Percentiles rank a stretch among this genome's conserved stretches.
Conservation (phyloP, 2,888 invertebrate species). For the Pomacea canaliculata region DNA sequence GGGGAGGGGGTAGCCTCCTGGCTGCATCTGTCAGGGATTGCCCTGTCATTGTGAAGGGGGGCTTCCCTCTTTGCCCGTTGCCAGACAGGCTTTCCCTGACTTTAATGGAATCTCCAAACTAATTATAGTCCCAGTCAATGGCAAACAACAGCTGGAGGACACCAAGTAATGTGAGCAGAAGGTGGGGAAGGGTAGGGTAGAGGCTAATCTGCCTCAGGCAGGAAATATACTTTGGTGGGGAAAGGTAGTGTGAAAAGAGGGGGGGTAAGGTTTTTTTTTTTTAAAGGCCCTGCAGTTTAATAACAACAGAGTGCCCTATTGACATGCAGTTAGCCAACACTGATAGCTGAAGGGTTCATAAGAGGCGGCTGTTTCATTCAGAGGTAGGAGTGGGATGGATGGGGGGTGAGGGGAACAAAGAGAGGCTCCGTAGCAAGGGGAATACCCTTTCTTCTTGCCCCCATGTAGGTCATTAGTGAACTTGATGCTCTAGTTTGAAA, state of each 20-base stretch:
- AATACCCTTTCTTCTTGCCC: too few relatives aligned
- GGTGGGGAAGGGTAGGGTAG: not conserved
- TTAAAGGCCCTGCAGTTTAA: too few relatives aligned
- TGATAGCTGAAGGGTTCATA: too few relatives aligned
- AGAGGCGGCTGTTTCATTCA: too few relatives aligned
- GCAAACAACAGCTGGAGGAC: not conserved
- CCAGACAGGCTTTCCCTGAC: slow-evolving; percentile 7
- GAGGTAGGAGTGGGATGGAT: too few relatives aligned
- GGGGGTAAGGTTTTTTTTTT: not conserved
- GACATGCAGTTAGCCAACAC: too few relatives aligned
- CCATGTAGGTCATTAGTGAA: too few relatives aligned
- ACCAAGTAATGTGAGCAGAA: not conserved
- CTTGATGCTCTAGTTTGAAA: too few relatives aligned
- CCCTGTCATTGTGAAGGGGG: slow-evolving; percentile 19
- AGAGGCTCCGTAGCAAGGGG: too few relatives aligned
- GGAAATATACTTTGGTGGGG: not conserved
- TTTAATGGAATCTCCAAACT: slow-evolving; percentile 25
- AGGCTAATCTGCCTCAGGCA: not conserved
- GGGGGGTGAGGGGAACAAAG: too few relatives aligned
- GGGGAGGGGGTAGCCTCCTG: not conserved
- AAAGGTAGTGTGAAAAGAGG: slow-evolving; percentile 6
- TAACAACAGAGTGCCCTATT: too few relatives aligned
- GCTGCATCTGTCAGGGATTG: not conserved
- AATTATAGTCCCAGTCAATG: slow-evolving; percentile 21
- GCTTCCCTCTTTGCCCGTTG: slow-evolving; percentile 2